Evolutionary conservation across 2,888 invertebrate genomes (phyloP), one percentile per base, ranked within the genome.

Genomic region (Cordylochernes scorpioides): DNA sequence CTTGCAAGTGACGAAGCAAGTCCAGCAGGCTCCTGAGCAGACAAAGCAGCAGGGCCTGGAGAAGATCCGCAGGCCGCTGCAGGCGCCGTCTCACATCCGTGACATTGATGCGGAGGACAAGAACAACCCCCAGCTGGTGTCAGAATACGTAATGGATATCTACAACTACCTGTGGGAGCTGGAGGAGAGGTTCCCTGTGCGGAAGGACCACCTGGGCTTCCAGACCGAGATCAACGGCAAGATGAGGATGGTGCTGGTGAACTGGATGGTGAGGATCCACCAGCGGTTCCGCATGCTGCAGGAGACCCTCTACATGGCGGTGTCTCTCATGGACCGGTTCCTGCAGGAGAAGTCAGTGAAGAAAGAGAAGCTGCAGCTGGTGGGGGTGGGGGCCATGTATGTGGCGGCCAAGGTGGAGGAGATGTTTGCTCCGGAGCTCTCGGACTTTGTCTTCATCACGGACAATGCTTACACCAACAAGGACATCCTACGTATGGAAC

Each of bases 321-420:
- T 88, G 30, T 69, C 72, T 40, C 70, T 84, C 12, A 62, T 88
- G 43, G 94, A 94, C 57, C 63, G 80, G 48, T 88, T 74, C 57
- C 61, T 91, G 41, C 71, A 75, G 64, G 70, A 69, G 44, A 37
- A 36, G 25, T 28, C 10, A 12, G 64, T 74, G 17, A 60, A 62
- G 29, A 64, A 67, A 39, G 66, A 64, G 39, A 63, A 67, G 42
- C 59, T 88, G 33, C 88, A 91, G 49, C 57, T 88, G 38, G 73
- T 86, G 8, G 88, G 86, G 3, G 70, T 78, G 2, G 68, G 82
- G 0, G 71, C 82, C 0, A 65, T 91, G 62, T 70, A 80, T 45
- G 65, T 88, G 30, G 86, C 91, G 1, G 67, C 72, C 46, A 94
- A 94, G 53, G 88, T 80, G 47, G 91, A 94, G 55, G 94, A 94